Base-by-base conservation (phyloP, 2,113 vertebrate species). In the Atlantisia rogersi region DNA sequence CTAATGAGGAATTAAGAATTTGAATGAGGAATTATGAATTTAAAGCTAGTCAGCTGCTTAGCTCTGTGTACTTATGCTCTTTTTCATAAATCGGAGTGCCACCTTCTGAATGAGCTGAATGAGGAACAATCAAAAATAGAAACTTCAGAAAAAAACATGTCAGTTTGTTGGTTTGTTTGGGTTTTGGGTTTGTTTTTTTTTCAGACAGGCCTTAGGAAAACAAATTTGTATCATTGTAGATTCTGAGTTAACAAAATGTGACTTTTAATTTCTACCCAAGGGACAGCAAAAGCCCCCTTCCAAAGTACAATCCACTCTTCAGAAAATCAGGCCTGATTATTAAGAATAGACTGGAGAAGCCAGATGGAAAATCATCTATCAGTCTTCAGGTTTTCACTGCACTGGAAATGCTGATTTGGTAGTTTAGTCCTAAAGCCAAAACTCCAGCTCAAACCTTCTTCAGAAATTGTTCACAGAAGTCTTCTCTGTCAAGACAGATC, bases 1-100 rank as follows among this genome's bases (percentile, higher is more conserved):
- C 35, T 86, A 81, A 76, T 81, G 69, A 84, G 39, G 69, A 96
- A 96, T 86, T 94, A 92, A 63, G 74, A 78, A 71, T 75, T 11
- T 81, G 55, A 93, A 93, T 63, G 42, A 95, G 52, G 48, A 91
- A 75, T 75, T 91, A 84, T 7, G 35, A 82, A 64, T 75, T 81
- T 92, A 88, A 89, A 89, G 21, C 35, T 50, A 84, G 48, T 82
- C 85, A 91, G 52, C 80, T 92, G 46, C 71, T 92, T 90, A 31
- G 31, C 17, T 86, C 52, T 74, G 56, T 79, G 59, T 90, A 74
- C 37, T 40, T 63, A 28, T 17, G 79, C 37, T 92, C 53, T 78
- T 81, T 63, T 64, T 91, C 69, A 86, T 82, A 84, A 84, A 76
- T 2, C 62, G 52, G 73, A 95, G 65, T 82, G 62, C 55, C 5